These are phyloP conservation scores for Tachypleus tridentatus DNA, from an alignment of 1,140 invertebrate species.

Conservation along the genomic window DNA sequence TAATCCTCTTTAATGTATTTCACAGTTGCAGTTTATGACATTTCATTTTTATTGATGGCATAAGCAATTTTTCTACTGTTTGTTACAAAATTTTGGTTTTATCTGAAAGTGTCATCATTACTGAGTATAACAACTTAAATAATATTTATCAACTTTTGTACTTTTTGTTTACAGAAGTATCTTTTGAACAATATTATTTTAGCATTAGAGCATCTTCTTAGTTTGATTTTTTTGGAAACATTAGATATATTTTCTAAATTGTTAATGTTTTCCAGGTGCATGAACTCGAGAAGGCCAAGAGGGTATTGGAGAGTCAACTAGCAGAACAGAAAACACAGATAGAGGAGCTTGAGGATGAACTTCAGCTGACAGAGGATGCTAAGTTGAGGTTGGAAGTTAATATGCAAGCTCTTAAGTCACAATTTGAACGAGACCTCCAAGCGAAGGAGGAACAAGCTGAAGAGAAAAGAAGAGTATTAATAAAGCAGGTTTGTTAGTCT, in stretches of 20 bases:
- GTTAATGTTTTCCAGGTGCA: conserved; percentile 38
- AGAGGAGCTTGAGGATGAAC: conserved; percentile 95
- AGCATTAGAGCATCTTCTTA: background rate
- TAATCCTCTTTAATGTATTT: too few species aligned
- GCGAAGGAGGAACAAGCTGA: conserved; percentile 92
- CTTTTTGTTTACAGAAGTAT: too few species aligned
- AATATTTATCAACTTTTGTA: too few species aligned
- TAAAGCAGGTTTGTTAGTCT: conserved; percentile 53
- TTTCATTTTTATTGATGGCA: too few species aligned
- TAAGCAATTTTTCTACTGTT: too few species aligned
- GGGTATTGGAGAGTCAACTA: conserved; percentile 79
- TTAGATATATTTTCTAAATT: background rate
- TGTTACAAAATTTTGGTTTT: too few species aligned
- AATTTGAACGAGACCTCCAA: conserved; percentile 83
- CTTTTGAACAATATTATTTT: too few species aligned
- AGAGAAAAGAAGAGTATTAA: conserved; percentile 80
- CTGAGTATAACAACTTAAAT: too few species aligned
- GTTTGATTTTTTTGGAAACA: background rate
- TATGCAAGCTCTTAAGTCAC: conserved; percentile 88
- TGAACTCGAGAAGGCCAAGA: conserved; percentile 92
- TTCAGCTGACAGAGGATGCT: conserved; percentile 93
- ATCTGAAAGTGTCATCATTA: too few species aligned
- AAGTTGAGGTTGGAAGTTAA: conserved; percentile 95
- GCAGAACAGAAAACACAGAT: conserved; percentile 86
- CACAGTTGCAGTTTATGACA: too few species aligned